A percentile compares a stretch with the other conserved stretches of the same genome.
Evolutionary conservation across 1,140 invertebrate species (phyloP).

Genomic region (Ostrea edulis): DNA sequence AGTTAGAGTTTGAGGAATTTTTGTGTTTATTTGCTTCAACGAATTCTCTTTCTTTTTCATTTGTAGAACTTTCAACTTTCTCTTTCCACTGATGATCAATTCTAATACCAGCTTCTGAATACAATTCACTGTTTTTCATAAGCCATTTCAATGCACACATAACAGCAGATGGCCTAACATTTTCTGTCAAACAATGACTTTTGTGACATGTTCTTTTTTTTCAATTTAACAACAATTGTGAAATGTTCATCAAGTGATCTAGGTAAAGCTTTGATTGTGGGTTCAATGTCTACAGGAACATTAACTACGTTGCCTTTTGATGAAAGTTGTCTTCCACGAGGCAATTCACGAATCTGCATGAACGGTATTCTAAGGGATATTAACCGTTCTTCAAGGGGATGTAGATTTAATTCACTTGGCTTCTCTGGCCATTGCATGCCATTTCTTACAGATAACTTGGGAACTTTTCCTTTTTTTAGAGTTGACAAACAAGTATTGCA

Average conservation of each 20-base stretch:
- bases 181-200: slow-evolving; percentile 25
- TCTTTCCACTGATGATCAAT: slow-evolving; percentile 36
- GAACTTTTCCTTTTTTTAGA: slow-evolving; percentile 38
- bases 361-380: slow-evolving; percentile 58
- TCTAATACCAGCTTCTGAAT: slow-evolving; percentile 11
- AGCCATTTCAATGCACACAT: slow-evolving; percentile 31
- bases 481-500: slow-evolving; percentile 41
- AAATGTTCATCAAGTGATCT: slow-evolving; percentile 3
- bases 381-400: slow-evolving; percentile 47
- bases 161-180: slow-evolving; percentile 39
- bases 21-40: background rate
- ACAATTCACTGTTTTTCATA: slow-evolving; percentile 45
- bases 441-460: slow-evolving; percentile 51
- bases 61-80: background rate
- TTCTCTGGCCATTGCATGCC: slow-evolving; percentile 54
- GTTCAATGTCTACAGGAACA: slow-evolving; percentile 48
- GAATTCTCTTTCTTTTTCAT: background rate
- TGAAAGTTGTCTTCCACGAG: slow-evolving; percentile 46
- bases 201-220: slow-evolving; percentile 38
- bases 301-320: slow-evolving; percentile 57
- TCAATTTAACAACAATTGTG: slow-evolving; percentile 40
- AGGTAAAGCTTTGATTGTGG: slow-evolving; percentile 41
- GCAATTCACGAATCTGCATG: slow-evolving; percentile 57
- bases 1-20: background rate
- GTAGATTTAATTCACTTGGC: slow-evolving; percentile 50